Evolutionary conservation across 2,888 invertebrate species (phyloP).

Genomic region (Agelastica alni): DNA sequence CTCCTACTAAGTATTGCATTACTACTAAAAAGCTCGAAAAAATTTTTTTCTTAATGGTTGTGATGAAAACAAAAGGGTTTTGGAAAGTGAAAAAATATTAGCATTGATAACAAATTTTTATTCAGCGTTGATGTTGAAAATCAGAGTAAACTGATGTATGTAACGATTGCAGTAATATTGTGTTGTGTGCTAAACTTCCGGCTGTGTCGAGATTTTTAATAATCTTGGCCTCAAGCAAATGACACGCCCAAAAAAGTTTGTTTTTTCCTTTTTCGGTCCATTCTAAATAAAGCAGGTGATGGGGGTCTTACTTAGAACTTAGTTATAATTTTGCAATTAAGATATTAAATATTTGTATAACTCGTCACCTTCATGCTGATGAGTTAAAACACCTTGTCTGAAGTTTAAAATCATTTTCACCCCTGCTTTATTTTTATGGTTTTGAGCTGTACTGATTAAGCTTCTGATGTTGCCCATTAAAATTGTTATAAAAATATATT

Average conservation of each 20-base stretch:
- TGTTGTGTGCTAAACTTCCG: too few relatives aligned
- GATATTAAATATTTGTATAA: conserved; percentile 40
- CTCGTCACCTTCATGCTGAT: conserved; percentile 47
- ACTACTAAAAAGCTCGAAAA: too few relatives aligned
- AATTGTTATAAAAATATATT: conserved; percentile 49
- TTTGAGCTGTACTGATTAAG: conserved; percentile 49
- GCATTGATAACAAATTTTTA: too few relatives aligned
- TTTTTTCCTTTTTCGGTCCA: neutral
- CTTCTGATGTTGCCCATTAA: conserved; percentile 52
- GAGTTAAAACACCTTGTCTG: conserved; percentile 42
- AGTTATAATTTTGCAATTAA: conserved; percentile 43
- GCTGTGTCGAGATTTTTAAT: too few relatives aligned
- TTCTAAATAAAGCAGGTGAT: conserved; percentile 45
- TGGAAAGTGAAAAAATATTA: too few relatives aligned
- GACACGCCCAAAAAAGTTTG: neutral
- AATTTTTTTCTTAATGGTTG: too few relatives aligned
- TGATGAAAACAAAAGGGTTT: too few relatives aligned
- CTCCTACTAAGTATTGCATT: too few relatives aligned
- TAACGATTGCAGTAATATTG: too few relatives aligned
- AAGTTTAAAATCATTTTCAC: conserved; percentile 44
- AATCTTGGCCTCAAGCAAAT: too few relatives aligned
- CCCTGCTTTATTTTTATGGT: conserved; percentile 51
- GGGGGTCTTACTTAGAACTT: conserved; percentile 46
- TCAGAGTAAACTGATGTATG: too few relatives aligned
- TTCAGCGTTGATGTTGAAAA: too few relatives aligned